A percentile compares a stretch with the other conserved stretches of the same genome.
Evolutionary conservation across 64 coral and sea anemone genomes (phyloP).

Genomic region (Stichodactyla mertensii): DNA sequence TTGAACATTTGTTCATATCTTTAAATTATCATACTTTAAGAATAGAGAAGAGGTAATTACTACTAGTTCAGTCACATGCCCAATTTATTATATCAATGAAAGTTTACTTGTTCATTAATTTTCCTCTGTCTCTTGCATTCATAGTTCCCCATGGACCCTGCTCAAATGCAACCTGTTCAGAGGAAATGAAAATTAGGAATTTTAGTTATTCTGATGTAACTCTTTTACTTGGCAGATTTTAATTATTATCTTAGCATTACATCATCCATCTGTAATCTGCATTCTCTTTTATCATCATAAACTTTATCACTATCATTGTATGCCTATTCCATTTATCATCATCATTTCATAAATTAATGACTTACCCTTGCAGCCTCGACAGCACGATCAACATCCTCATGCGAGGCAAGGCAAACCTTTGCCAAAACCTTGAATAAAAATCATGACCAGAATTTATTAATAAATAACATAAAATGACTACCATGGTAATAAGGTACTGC

Average conservation of each 20-base stretch:
- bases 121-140: slow-evolving; percentile 92
- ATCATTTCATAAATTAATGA: not conserved
- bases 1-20: too few species aligned
- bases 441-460: not conserved
- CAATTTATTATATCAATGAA: not conserved
- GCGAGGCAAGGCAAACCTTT: slow-evolving; percentile 60
- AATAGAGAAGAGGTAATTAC: too few species aligned
- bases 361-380: slow-evolving; percentile 88
- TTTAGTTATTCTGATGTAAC: not conserved
- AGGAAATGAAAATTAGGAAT: not conserved
- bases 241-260: too few species aligned
- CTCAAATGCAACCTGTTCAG: slow-evolving; percentile 75
- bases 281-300: too few species aligned
- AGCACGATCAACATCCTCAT: slow-evolving; percentile 87
- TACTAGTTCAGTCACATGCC: too few species aligned
- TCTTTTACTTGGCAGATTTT: too few species aligned
- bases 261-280: too few species aligned
- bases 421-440: slow-evolving; percentile 60
- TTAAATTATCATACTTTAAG: too few species aligned
- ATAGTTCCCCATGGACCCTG: slow-evolving; percentile 92
- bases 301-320: not conserved
- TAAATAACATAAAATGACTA: not conserved
- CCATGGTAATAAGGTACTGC: too few species aligned
- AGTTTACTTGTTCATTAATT: slow-evolving; percentile 81
- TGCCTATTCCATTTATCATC: too few species aligned